phyloP scores from a whole-genome alignment of 2,797 vertebrate species.

The Pseudochromis fuscus region DNA sequence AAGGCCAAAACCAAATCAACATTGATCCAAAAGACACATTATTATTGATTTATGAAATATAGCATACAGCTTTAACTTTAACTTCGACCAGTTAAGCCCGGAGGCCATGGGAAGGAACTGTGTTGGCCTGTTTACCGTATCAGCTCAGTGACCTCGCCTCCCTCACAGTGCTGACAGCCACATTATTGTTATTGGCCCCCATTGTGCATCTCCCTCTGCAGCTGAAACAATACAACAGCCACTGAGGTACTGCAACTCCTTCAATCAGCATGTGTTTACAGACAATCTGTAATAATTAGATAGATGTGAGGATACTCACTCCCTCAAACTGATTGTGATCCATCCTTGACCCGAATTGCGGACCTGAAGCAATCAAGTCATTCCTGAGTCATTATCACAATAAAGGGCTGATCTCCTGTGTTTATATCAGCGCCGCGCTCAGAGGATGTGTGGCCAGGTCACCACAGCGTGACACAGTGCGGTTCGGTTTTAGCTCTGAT shows the following conservation, averaged over 20 bases:
- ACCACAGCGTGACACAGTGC: not conserved
- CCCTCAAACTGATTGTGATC: slow-evolving; percentile 29
- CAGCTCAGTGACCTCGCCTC: slow-evolving; percentile 60
- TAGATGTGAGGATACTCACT: slow-evolving; percentile 23
- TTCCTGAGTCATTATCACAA: slow-evolving; percentile 21
- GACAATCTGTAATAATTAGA: slow-evolving; percentile 53
- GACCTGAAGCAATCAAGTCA: slow-evolving; percentile 11
- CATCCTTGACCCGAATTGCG: slow-evolving; percentile 17
- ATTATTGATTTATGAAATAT: not conserved
- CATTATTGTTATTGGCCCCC: slow-evolving; percentile 72
- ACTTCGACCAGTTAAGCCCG: not conserved
- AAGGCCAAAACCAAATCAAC: slow-evolving; percentile 2
- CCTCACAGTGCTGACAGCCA: slow-evolving; percentile 64
- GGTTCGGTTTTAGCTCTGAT: slow-evolving; percentile 22
- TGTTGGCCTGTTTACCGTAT: slow-evolving; percentile 54
- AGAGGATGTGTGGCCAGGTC: slow-evolving; percentile 21
- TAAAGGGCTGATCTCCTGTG: not conserved
- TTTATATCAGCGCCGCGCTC: slow-evolving; percentile 3
- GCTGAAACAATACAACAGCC: slow-evolving; percentile 74
- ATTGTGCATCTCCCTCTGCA: slow-evolving; percentile 53
- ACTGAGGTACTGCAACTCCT: slow-evolving; percentile 49
- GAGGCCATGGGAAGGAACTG: slow-evolving; percentile 55
- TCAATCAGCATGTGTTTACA: slow-evolving; percentile 45
- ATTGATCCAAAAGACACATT: slow-evolving; percentile 8
- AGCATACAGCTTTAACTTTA: slow-evolving; percentile 24